Conservation (phyloP, 2,888 invertebrate genomes). For the Maniola hyperantus region DNA sequence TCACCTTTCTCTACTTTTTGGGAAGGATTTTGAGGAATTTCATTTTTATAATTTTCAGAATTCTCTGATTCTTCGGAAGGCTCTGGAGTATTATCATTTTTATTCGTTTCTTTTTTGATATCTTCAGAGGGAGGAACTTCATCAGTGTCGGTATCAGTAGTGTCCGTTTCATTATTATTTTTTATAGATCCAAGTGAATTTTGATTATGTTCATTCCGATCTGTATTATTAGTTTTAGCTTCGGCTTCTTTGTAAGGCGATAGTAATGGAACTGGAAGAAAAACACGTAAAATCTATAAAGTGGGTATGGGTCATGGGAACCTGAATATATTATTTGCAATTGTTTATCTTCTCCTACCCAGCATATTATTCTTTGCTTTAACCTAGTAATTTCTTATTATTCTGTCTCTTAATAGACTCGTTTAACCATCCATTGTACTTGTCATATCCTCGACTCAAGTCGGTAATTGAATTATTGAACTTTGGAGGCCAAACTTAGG, state of each 20-base stretch:
- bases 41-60: not conserved
- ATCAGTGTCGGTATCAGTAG: not conserved
- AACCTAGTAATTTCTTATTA: no score
- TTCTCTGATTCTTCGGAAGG: not conserved
- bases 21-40: not conserved
- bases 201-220: conserved; percentile 3
- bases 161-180: not conserved
- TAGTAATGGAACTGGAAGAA: conserved; percentile 7
- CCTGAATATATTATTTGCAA: no score
- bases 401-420: no score
- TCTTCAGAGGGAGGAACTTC: not conserved
- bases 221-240: not conserved
- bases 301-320: no score
- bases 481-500: no score
- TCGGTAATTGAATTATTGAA: no score
- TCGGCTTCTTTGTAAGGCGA: conserved; percentile 5
- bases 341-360: no score
- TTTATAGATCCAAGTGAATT: not conserved
- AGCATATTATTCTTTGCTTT: no score
- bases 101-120: not conserved
- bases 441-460: no score
- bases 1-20: not conserved
- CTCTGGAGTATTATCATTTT: not conserved
- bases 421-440: no score
- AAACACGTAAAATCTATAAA: no score